Percentiles rank a stretch among this genome's conserved stretches.
phyloP scores from a whole-genome alignment of 2,888 invertebrate genomes.

The Ichneumoninae sp. region DNA sequence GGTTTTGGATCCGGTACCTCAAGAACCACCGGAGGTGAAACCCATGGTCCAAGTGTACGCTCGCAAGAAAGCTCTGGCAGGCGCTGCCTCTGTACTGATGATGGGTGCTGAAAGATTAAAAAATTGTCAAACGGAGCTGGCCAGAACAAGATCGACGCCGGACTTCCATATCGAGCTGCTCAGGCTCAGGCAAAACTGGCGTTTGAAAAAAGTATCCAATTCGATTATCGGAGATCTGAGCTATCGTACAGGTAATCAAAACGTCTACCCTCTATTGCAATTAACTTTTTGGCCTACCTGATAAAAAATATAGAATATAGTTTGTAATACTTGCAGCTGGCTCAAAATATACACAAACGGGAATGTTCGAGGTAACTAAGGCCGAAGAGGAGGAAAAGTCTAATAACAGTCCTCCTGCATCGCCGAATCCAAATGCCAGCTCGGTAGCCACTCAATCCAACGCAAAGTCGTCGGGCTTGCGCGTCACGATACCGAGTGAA shows the following conservation, averaged over 20 bases:
- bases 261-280: not conserved
- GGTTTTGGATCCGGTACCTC: constrained; percentile 96
- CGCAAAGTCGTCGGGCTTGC: constrained; percentile 90
- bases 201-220: constrained; percentile 97
- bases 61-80: constrained; percentile 95
- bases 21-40: constrained; percentile 92
- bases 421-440: constrained; percentile 85
- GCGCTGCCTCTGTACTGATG: constrained; percentile 93
- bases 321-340: constrained; percentile 87
- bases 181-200: constrained; percentile 96
- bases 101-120: constrained; percentile 95
- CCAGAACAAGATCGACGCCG: constrained; percentile 91
- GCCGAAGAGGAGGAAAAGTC: constrained; percentile 91
- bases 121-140: constrained; percentile 92
- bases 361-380: constrained; percentile 98
- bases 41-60: constrained; percentile 96
- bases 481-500: constrained; percentile 97
- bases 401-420: constrained; percentile 85
- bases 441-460: constrained; percentile 83
- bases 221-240: constrained; percentile 98
- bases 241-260: constrained; percentile 90
- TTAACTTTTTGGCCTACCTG: not conserved
- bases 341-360: constrained; percentile 96
- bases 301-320: not conserved
- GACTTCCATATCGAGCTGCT: constrained; percentile 97